Base-by-base conservation (phyloP, 2,113 vertebrate genomes). In the Crocuta crocuta region DNA sequence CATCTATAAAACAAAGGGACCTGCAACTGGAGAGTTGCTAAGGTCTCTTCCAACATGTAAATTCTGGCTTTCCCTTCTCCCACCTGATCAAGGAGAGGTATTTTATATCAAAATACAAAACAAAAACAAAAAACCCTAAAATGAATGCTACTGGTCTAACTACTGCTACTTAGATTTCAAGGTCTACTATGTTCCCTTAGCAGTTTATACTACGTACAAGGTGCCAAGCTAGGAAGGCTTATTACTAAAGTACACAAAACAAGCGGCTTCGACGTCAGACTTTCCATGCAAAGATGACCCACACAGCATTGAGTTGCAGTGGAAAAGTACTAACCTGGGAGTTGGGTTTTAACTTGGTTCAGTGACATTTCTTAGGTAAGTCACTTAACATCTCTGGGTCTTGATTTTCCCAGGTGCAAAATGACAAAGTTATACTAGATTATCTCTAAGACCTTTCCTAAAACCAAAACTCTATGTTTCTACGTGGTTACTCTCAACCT, bases 401-500 rank as follows among this genome's bases (percentile, higher is more conserved):
- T 95, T 79, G 19, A 93, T 76, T 93, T 71, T 91, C 70, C 91
- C 80, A 80, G 79, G 63, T 92, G 1, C 76, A 91, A 97, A 80
- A 61, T 74, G 71, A 96, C 50, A 94, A 61, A 53, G 35, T 82
- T 65, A 28, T 2, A 79, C 31, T 58, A 61, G 23, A 79, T 89
- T 50, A 74, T 53, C 79, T 91, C 76, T 91, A 79, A 86, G 23
- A 86, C 85, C 71, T 76, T 97, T 63, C 80, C 97, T 94, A 92
- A 93, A 89, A 91, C 55, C 68, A 74, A 66, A 92, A 91, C 24
- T 89, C 58, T 58, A 16, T 11, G 5, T 80, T 90, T 87, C 73
- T 82, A 24, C 50, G 74, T 73, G 45, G 26, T 94, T 53, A 91
- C 33, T 94, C 53, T 91, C 70, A 66, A 97, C 98, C 97, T 93